phyloP scores from a whole-genome alignment of 2,888 invertebrate species.

The Latrodectus hesperus region DNA sequence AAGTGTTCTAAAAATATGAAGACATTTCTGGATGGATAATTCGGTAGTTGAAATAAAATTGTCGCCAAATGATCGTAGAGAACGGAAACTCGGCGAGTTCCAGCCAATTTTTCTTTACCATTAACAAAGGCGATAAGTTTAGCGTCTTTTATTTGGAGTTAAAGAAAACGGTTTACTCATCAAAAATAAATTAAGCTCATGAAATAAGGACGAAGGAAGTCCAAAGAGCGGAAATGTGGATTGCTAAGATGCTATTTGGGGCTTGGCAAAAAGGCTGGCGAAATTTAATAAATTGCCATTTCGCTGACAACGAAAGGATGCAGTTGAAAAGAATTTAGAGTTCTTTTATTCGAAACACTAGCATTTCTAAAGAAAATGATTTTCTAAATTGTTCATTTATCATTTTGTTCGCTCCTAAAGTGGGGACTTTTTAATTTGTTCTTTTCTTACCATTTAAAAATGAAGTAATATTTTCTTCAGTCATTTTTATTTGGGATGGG shows the following conservation, averaged over 20 bases:
- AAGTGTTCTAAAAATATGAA: background rate
- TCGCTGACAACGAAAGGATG: background rate
- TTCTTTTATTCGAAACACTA: background rate
- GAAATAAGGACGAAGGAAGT: conserved; percentile 22
- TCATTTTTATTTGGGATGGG: no score
- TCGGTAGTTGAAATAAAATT: conserved; percentile 18
- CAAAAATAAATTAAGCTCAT: conserved; percentile 60
- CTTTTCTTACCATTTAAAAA: no score
- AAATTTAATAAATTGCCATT: conserved; percentile 10
- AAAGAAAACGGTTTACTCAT: conserved; percentile 29
- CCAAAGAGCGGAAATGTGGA: conserved; percentile 18
- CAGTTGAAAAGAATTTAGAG: background rate
- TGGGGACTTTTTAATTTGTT: no score
- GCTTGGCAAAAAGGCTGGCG: background rate
- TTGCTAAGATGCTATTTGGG: conserved; percentile 24
- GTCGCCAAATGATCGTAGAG: conserved; percentile 30
- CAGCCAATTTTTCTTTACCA: conserved; percentile 27
- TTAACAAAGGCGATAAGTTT: conserved; percentile 52
- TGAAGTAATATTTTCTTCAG: no score
- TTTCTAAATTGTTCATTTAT: background rate
- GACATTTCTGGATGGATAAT: background rate
- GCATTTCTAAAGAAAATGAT: background rate
- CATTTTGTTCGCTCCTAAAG: background rate
- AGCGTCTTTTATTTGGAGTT: conserved; percentile 28
- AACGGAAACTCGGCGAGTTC: background rate